phyloP scores from a whole-genome alignment of 1,140 invertebrate species.

The Matsumurasca onukii region DNA sequence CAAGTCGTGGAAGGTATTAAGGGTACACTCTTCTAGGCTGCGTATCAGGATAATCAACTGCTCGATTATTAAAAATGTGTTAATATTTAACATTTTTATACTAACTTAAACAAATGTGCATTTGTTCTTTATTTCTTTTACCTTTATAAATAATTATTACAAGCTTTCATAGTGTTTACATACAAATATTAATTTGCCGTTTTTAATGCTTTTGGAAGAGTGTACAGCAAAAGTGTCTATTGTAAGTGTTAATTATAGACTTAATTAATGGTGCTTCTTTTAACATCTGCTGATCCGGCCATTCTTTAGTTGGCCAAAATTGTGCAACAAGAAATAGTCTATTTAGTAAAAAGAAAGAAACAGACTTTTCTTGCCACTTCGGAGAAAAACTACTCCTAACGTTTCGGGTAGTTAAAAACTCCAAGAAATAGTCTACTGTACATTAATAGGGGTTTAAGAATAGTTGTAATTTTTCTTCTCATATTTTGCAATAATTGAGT shows the following conservation, averaged over 20 bases:
- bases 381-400: neutral
- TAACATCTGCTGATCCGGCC: no score
- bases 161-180: neutral
- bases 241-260: neutral
- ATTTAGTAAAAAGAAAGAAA: no score
- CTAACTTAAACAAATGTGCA: neutral
- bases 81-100: neutral
- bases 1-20: neutral
- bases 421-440: no score
- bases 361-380: no score
- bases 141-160: neutral
- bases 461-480: no score
- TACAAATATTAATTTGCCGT: neutral
- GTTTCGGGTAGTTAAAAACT: no score
- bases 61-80: neutral
- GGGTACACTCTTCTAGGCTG: neutral
- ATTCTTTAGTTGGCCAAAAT: neutral
- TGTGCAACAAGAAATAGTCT: neutral
- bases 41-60: neutral
- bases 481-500: no score
- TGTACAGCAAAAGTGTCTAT: neutral
- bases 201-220: neutral
- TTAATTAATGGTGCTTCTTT: neutral
- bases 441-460: no score
- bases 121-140: neutral